Base-by-base conservation (phyloP, 2,888 invertebrate species). In the Andrena marginata region DNA sequence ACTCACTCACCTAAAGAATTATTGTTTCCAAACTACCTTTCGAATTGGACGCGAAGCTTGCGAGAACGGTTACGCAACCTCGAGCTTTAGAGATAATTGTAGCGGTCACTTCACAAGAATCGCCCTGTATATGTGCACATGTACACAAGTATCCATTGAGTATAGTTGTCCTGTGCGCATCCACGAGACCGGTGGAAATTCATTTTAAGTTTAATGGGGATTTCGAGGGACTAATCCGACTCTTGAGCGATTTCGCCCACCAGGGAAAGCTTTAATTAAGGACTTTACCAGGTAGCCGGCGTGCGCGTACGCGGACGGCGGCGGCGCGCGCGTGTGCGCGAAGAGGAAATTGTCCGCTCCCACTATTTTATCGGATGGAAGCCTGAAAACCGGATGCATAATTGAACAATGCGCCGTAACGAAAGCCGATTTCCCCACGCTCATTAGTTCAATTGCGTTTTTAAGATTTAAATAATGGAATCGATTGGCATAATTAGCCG, bases 131-230 rank as follows among this genome's bases (percentile, higher is more conserved):
- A 54, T 10, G 29, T 10, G 23, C 29, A 2, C 6, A 7, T 20
- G 16, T 64, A 49, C 31, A 67, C 48, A 75, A 29, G 33, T 33
- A 54, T 56, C 26, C 3, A 20, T 65, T 60, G 23, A 33, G 35
- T 63, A 51, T 63, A 75, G 67, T 62, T 64, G 77, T 16, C 60
- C 65, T 26, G 31, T 13, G 63, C 72, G 59, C 29, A 68, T 73
- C 77, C 69, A 56, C 63, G 54, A 64, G 49, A 23, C 67, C 75
- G 80, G 73, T 85, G 80, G 82, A 89, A 90, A 89, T 87, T 89
- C 89, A 89, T 90, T 89, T 88, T 82, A 86, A 86, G 85, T 85
- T 85, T 84, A 87, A 84, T 83, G 84, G 85, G 84, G 82, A 87
- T 85, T 82, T 88, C 77, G 76, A 74, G 65, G 79, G 75, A 71